Evolutionary conservation across 2,888 invertebrate genomes (phyloP), one percentile per base, ranked within the genome.

Genomic region (Tupiocoris notatus): DNA sequence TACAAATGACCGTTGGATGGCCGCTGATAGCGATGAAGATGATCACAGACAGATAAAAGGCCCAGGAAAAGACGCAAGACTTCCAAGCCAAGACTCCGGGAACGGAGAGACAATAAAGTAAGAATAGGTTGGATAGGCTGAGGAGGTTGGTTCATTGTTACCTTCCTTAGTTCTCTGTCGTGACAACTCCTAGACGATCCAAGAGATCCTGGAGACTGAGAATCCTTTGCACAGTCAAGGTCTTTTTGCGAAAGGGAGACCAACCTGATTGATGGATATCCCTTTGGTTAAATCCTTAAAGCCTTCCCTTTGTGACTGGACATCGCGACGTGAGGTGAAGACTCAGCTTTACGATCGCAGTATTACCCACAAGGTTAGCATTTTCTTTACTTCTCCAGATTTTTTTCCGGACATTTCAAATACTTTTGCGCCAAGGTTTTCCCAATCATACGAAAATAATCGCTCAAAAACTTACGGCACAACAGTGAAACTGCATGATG

Each of bases 71-170:
- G 39, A 39, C 39, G n/a, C n/a, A n/a, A n/a, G n/a, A n/a, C n/a
- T n/a, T n/a, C n/a, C n/a, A n/a, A n/a, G n/a, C n/a, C n/a, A n/a
- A 39, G 39, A 12, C 39, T 39, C 6, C 39, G 3, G 39, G 39
- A 39, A n/a, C n/a, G n/a, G n/a, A n/a, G 12, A 39, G 39, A 39
- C 39, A 39, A 39, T 39, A 39, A 39, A 39, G 39, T 12, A 39
- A 39, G 39, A 39, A 39, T 3, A 7, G 6, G 3, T 12, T 39
- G 39, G 39, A 39, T 7, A 39, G 12, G n/a, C n/a, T n/a, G n/a
- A n/a, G n/a, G n/a, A n/a, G n/a, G n/a, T n/a, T n/a, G 39, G 39
- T 39, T 70, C 70, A 70, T 70, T 70, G 70, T 70, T 70, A 58
- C 67, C 66, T 21, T 39, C 70, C 59, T 59, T 24, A 58, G 59